Percentiles rank a stretch among this genome's conserved stretches.
Evolutionary conservation across 2,888 invertebrate species (phyloP).

Genomic region (Pomacea canaliculata): DNA sequence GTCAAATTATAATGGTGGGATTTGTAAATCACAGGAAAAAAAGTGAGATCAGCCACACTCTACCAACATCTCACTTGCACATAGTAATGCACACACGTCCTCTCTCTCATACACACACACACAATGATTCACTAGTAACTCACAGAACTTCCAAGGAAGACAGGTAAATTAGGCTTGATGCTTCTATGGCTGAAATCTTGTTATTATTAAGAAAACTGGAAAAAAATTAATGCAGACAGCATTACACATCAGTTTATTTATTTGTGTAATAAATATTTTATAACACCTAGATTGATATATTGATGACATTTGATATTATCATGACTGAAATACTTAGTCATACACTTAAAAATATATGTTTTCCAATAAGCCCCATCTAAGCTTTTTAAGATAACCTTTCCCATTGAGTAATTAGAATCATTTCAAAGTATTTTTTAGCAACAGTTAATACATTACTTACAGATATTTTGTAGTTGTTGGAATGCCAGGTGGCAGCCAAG

Average conservation of each 20-base stretch:
- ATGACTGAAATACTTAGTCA: too few relatives aligned
- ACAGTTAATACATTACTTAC: constrained; percentile 3
- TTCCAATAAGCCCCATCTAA: too few relatives aligned
- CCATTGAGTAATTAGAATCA: too few relatives aligned
- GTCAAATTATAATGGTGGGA: too few relatives aligned
- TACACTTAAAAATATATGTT: too few relatives aligned
- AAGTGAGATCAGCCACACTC: too few relatives aligned
- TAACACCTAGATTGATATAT: not conserved
- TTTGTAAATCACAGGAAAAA: too few relatives aligned
- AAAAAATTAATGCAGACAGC: not conserved
- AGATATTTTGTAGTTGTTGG: constrained; percentile 14
- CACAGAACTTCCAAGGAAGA: constrained; percentile 19
- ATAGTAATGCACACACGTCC: too few relatives aligned
- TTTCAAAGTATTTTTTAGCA: not conserved
- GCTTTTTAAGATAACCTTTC: not conserved
- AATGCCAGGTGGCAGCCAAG: constrained; percentile 7
- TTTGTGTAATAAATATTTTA: not conserved
- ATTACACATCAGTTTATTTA: not conserved
- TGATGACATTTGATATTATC: not conserved
- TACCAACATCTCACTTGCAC: too few relatives aligned
- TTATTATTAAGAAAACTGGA: constrained; percentile 25
- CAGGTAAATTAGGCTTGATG: not conserved
- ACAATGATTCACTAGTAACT: constrained; percentile 1
- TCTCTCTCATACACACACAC: too few relatives aligned
- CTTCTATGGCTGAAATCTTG: constrained; percentile 12